Conservation (phyloP, 2,797 vertebrate genomes). For the Chaunax sp. region DNA sequence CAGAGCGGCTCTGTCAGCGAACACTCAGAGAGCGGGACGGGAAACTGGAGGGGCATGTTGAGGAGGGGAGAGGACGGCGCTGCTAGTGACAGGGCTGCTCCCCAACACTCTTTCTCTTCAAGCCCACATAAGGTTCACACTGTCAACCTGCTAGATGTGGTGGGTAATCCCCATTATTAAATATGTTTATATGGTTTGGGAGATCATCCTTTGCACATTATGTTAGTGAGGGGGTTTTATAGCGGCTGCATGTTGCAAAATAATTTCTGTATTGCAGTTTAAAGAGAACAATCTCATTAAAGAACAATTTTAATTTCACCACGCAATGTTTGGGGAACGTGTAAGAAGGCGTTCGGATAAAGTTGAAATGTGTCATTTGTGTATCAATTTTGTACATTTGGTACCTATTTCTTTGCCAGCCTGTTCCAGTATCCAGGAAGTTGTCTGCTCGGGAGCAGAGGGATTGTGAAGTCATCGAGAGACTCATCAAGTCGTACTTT, state of each 20-base stretch:
- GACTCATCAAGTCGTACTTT: slow-evolving; percentile 98
- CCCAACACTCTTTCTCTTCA: slow-evolving; percentile 70
- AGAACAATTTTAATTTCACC: neutral
- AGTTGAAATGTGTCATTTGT: neutral
- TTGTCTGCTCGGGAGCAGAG: slow-evolving; percentile 96
- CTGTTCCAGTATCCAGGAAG: slow-evolving; percentile 96
- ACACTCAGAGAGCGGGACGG: slow-evolving; percentile 86
- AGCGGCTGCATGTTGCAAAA: neutral
- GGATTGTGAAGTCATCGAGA: slow-evolving; percentile 98
- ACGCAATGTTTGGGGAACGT: neutral
- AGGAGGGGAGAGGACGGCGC: slow-evolving; percentile 90
- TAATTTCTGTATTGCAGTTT: slow-evolving; percentile 4
- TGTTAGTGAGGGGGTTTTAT: neutral
- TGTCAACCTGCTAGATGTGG: slow-evolving; percentile 97
- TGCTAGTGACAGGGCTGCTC: slow-evolving; percentile 82
- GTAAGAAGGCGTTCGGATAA: neutral
- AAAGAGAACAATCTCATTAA: neutral
- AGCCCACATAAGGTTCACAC: slow-evolving; percentile 93
- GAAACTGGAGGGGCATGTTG: slow-evolving; percentile 96
- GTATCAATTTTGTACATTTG: neutral
- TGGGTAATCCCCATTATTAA: slow-evolving; percentile 63
- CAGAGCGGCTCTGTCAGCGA: slow-evolving; percentile 65
- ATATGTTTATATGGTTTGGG: neutral
- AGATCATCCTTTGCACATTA: neutral
- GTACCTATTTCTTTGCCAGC: slow-evolving; percentile 75